These are phyloP conservation scores for Corvus cornix DNA, from an alignment of 2,113 vertebrate species.

Conservation along the genomic window DNA sequence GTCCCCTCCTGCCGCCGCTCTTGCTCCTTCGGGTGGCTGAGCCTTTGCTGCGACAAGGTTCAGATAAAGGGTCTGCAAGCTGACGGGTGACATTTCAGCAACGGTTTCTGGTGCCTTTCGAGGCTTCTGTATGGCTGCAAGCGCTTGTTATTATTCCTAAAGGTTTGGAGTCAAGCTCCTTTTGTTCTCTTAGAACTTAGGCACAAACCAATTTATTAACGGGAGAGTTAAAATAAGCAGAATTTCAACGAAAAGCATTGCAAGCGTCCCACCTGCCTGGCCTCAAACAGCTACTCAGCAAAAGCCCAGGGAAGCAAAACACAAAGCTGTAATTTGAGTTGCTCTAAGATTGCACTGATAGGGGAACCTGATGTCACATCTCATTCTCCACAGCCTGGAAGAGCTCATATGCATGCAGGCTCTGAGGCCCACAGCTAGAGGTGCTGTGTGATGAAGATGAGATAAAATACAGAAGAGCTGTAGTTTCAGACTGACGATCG, in stretches of 20 bases:
- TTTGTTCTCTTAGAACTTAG: background rate
- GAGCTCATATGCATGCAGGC: background rate
- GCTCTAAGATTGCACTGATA: background rate
- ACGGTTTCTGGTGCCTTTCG: background rate
- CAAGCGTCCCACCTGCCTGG: background rate
- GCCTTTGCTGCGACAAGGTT: background rate
- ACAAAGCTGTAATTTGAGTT: background rate
- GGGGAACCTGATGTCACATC: background rate
- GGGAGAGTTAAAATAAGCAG: background rate
- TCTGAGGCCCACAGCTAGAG: background rate
- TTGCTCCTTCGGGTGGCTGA: background rate
- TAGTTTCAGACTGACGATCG: background rate
- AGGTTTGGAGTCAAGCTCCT: background rate
- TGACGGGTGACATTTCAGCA: background rate
- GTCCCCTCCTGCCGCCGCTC: rapidly evolving
- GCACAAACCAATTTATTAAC: background rate
- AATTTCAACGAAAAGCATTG: background rate
- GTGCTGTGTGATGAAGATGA: background rate
- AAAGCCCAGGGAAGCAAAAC: background rate
- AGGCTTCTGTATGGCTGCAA: background rate
- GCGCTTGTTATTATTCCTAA: background rate
- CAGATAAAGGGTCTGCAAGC: background rate
- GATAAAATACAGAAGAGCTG: background rate
- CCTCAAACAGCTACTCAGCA: background rate
- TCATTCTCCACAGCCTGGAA: background rate